A percentile compares a stretch with the other conserved stretches of the same genome.
These are phyloP conservation scores for Neolamprologus brichardi DNA, from an alignment of 2,113 vertebrate species.

Conservation along the genomic window DNA sequence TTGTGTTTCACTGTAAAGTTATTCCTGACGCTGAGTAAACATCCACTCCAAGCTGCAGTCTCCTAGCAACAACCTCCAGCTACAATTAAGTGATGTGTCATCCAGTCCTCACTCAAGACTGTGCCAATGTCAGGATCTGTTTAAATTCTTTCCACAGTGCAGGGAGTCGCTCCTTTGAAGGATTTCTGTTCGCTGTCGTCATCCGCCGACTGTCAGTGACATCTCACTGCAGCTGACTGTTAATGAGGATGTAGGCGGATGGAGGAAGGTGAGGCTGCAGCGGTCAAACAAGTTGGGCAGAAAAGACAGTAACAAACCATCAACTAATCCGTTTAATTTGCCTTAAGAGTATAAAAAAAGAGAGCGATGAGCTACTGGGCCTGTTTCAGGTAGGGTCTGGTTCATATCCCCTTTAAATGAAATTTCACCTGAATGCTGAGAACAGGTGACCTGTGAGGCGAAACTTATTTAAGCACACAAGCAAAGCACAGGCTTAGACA, in stretches of 20 bases:
- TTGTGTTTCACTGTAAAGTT: not conserved
- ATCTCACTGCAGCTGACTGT: not conserved
- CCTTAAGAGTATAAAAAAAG: not conserved
- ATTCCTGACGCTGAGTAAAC: not conserved
- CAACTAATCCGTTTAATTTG: not conserved
- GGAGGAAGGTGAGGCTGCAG: not conserved
- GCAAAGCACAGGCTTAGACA: not conserved
- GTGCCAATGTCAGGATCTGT: not conserved
- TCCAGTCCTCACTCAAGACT: not conserved
- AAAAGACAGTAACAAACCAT: too few species aligned
- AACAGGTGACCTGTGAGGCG: not conserved
- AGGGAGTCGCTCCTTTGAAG: not conserved
- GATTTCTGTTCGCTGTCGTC: not conserved
- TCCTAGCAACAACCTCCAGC: not conserved
- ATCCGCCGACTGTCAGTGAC: not conserved
- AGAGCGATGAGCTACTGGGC: not conserved
- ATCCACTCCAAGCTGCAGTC: not conserved
- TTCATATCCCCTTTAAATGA: not conserved
- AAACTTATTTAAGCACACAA: accelerated
- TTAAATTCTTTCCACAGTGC: not conserved
- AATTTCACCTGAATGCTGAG: not conserved
- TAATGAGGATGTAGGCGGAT: not conserved
- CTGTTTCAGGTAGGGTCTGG: not conserved
- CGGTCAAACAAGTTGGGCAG: not conserved
- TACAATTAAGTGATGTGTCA: not conserved